phyloP scores from a whole-genome alignment of 2,113 vertebrate species.

The Thamnophis sirtalis region DNA sequence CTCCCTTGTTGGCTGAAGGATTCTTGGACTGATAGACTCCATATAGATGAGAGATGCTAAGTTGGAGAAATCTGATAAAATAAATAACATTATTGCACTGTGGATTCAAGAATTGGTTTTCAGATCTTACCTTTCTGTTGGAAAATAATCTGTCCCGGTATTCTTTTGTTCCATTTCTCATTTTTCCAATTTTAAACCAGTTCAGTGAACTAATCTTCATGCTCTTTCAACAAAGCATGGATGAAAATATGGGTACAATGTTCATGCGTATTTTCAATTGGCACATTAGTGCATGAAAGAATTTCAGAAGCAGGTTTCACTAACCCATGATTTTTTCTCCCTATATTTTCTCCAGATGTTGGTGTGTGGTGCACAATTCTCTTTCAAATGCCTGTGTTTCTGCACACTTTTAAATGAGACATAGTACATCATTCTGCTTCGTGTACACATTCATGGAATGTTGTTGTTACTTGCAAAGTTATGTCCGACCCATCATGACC shows the following conservation, averaged over 20 bases:
- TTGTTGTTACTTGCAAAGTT: too few species aligned
- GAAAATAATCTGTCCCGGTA: not conserved
- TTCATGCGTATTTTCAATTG: not conserved
- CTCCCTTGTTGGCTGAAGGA: not conserved
- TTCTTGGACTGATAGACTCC: not conserved
- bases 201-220: not conserved
- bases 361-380: not conserved
- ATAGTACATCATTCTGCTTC: not conserved
- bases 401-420: not conserved
- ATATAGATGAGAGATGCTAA: not conserved
- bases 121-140: not conserved
- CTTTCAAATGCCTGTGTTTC: not conserved
- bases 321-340: not conserved
- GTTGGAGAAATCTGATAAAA: not conserved
- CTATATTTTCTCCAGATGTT: not conserved
- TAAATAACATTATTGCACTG: not conserved
- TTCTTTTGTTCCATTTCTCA: not conserved
- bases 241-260: not conserved
- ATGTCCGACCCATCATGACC: too few species aligned
- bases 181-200: not conserved
- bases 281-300: not conserved
- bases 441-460: not conserved
- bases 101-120: not conserved
- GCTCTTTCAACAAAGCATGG: not conserved
- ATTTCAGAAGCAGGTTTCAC: not conserved